These are phyloP conservation scores for Prostheceraeus crozeri DNA, from an alignment of 2,888 invertebrate species.

Conservation along the genomic window DNA sequence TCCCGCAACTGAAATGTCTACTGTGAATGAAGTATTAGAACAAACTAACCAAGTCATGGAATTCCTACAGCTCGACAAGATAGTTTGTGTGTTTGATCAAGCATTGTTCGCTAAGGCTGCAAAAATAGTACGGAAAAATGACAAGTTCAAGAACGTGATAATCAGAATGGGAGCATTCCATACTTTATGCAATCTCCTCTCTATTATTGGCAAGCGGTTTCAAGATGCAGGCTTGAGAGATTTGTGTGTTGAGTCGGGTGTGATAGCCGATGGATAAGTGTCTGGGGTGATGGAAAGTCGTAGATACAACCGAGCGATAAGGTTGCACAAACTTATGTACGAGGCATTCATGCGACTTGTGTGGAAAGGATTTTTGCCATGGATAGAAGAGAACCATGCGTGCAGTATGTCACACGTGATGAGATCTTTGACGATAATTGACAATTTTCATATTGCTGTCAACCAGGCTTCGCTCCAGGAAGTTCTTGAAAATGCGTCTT, in stretches of 20 bases:
- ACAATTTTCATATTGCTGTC: conserved; percentile 30
- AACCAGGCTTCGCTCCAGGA: conserved; percentile 16
- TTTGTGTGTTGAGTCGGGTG: conserved; percentile 38
- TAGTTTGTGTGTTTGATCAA: conserved; percentile 40
- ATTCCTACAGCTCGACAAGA: conserved; percentile 30
- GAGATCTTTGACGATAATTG: conserved; percentile 22
- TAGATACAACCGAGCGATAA: conserved; percentile 38
- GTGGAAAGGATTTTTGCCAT: no score
- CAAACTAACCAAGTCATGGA: conserved; percentile 32
- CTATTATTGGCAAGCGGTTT: conserved; percentile 42
- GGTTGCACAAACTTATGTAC: no score
- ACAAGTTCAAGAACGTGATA: conserved; percentile 37
- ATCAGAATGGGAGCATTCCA: conserved; percentile 42
- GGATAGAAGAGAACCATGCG: conserved; percentile 39
- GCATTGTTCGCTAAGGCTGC: conserved; percentile 43
- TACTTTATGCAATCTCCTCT: conserved; percentile 41
- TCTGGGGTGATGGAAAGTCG: conserved; percentile 39
- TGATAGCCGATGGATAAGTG: conserved; percentile 42
- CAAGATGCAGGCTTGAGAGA: conserved; percentile 42
- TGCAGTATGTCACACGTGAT: conserved; percentile 12
- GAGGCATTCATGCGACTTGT: no score
- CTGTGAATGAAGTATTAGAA: conserved; percentile 32
- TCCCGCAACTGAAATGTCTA: conserved; percentile 37
- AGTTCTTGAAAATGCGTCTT: conserved; percentile 14
- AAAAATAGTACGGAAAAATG: conserved; percentile 42